Conservation (phyloP, 2,113 vertebrate genomes). For the Rostratula benghalensis region DNA sequence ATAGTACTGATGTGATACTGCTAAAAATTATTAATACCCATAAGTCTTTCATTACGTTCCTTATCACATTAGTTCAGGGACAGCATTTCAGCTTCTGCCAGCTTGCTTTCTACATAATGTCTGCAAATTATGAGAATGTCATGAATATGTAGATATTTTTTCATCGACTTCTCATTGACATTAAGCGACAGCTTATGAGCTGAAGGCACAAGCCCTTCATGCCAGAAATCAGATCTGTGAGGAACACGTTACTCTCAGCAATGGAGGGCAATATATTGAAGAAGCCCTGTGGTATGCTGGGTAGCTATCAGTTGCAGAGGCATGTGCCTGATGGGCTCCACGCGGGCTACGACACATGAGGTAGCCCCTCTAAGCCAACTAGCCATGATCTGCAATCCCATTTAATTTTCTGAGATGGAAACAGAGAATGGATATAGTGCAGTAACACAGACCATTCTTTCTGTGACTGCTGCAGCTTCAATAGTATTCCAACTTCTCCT, state of each 20-base stretch:
- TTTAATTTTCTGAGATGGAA: not conserved
- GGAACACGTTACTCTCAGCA: not conserved
- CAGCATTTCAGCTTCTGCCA: conserved; percentile 4
- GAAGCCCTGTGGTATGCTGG: not conserved
- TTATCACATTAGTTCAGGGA: conserved; percentile 53
- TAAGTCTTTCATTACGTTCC: conserved; percentile 17
- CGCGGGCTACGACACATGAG: not conserved
- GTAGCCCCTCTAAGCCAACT: not conserved
- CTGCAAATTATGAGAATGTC: conserved; percentile 1
- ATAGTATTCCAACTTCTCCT: not conserved
- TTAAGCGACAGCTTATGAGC: not conserved
- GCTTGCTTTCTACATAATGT: not conserved
- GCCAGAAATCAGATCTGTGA: not conserved
- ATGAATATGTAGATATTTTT: conserved; percentile 56
- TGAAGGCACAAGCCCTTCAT: not conserved
- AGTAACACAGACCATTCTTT: not conserved
- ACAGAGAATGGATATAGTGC: not conserved
- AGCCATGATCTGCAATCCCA: not conserved
- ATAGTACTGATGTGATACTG: conserved; percentile 8
- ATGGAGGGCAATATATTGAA: not conserved
- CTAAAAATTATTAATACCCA: conserved; percentile 16
- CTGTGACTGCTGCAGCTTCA: not conserved
- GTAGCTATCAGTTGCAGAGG: not conserved
- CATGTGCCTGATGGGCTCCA: not conserved
- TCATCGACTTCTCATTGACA: conserved; percentile 19